Evolutionary conservation across 1,140 invertebrate genomes (phyloP).

Genomic region (Halyomorpha halys): DNA sequence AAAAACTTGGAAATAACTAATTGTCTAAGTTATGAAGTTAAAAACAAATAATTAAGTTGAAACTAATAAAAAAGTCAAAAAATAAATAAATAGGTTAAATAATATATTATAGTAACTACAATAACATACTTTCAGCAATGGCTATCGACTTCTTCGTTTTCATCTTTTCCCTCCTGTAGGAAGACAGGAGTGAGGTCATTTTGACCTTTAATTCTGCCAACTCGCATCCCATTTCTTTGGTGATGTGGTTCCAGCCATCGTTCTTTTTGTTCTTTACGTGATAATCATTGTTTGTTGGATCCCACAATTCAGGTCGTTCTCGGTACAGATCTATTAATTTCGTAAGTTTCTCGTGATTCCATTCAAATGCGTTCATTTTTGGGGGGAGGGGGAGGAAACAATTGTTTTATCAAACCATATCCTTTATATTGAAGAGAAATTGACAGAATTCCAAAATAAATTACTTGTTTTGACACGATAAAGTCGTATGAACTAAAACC

Average conservation of each 20-base stretch:
- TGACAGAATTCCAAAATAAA: too few relatives aligned
- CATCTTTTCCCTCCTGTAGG: conserved; percentile 31
- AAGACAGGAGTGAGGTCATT: conserved; percentile 31
- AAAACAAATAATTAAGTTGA: too few relatives aligned
- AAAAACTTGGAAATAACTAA: too few relatives aligned
- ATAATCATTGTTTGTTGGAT: background rate
- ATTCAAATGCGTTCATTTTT: background rate
- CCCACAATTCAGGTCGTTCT: background rate
- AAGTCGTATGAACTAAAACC: too few relatives aligned
- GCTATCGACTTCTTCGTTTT: conserved; percentile 6
- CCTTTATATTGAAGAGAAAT: too few relatives aligned
- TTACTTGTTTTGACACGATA: too few relatives aligned
- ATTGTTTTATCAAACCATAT: too few relatives aligned
- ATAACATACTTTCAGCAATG: background rate
- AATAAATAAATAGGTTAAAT: too few relatives aligned
- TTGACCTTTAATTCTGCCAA: conserved; percentile 31
- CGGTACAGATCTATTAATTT: background rate
- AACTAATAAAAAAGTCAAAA: too few relatives aligned
- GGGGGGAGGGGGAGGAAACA: too few relatives aligned
- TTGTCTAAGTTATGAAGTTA: too few relatives aligned
- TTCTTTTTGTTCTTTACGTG: background rate
- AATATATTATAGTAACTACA: too few relatives aligned
- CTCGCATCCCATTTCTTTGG: conserved; percentile 25
- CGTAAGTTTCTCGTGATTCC: background rate
- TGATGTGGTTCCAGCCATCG: conserved; percentile 27